A percentile compares a stretch with the other conserved stretches of the same genome.
Evolutionary conservation across 1,140 invertebrate species (phyloP).

Genomic region (Calephelis virginiensis): DNA sequence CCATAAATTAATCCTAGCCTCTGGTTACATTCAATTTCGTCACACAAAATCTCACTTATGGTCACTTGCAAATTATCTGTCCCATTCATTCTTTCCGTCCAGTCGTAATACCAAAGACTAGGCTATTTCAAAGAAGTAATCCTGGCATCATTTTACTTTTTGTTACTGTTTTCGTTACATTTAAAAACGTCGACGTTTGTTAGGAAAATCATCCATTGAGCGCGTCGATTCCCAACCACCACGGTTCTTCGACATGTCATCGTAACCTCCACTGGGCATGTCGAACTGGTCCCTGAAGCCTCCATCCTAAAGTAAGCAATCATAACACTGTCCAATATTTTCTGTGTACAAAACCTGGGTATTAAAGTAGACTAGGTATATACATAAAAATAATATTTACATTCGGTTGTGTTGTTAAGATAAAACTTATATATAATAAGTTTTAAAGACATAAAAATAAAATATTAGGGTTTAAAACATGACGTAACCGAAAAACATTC

Average conservation of each 20-base stretch:
- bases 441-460: no score
- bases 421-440: neutral
- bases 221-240: slow-evolving; percentile 68
- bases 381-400: neutral
- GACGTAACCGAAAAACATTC: no score
- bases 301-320: slow-evolving; percentile 75
- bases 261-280: slow-evolving; percentile 66
- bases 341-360: slow-evolving; percentile 15
- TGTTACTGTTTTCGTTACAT: slow-evolving; percentile 2
- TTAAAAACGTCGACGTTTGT: slow-evolving; percentile 75
- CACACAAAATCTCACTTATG: neutral
- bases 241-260: slow-evolving; percentile 66
- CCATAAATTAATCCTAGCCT: slow-evolving; percentile 5
- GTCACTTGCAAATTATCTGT: neutral
- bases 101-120: neutral
- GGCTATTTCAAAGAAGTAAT: neutral
- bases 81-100: neutral
- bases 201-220: slow-evolving; percentile 74
- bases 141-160: neutral
- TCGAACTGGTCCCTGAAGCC: slow-evolving; percentile 76
- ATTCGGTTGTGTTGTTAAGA: neutral
- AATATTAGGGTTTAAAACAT: no score
- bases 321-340: slow-evolving; percentile 60
- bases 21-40: neutral
- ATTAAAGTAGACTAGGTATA: neutral